Base-by-base conservation (phyloP, 2,113 vertebrate genomes). In the Periophthalmus modestus region DNA sequence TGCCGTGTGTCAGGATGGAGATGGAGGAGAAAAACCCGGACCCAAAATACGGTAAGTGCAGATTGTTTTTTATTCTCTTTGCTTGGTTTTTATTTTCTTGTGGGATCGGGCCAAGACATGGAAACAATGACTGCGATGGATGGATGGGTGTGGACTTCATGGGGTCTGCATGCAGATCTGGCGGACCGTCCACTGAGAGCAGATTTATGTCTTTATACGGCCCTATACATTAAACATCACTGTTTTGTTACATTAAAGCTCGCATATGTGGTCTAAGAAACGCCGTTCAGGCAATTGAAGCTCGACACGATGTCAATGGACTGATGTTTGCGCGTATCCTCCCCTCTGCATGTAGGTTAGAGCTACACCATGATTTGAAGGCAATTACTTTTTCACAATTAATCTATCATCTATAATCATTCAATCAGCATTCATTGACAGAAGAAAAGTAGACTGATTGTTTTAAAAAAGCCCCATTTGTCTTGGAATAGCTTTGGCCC, bases 111-210 rank as follows among this genome's bases (percentile, higher is more conserved):
- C 57, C 69, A 74, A 78, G 77, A 73, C 77, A 84, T 86, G 87
- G 87, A 89, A 91, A 92, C 89, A 89, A 89, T 87, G 91, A 89
- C 86, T 85, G 89, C 83, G 58, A 71, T 74, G 80, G 86, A 84
- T 85, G 78, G 75, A 83, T 85, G 90, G 91, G 90, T 91, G 91
- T 90, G 90, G 89, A 92, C 89, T 83, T 80, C 85, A 76, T 70
- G 86, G 10, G 69, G 50, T 82, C 66, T 68, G 4, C 24, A 58
- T 71, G 81, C 77, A 73, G 84, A 79, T 78, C 75, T 23, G 66
- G 74, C 66, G 7, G 62, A 15, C 34, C 78, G 75, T 69, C 77
- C 59, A 83, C 55, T 70, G n/a, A 66, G 12, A 47, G 39, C 28
- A 46, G 4, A n/a, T 13, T 61, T 65, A 1, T 80, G 80, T 76